Conservation (phyloP, 1,140 invertebrate genomes). For the Cheumatopsyche charites region DNA sequence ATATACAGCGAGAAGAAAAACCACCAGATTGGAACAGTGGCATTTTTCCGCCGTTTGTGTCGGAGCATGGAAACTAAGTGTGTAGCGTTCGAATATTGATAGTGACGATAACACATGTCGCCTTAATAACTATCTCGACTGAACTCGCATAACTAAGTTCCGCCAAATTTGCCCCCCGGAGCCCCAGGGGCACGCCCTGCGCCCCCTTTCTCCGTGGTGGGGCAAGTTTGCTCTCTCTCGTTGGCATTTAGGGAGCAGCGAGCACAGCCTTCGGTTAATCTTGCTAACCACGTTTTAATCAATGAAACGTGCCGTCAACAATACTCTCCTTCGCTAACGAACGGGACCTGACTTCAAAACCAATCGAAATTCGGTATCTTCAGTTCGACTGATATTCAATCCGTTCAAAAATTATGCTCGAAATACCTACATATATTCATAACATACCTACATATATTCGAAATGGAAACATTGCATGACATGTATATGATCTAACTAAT, state of each 20-base stretch:
- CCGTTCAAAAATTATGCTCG: too few relatives aligned
- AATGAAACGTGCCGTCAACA: slow-evolving; percentile 41
- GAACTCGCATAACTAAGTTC: slow-evolving; percentile 29
- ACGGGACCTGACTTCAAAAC: slow-evolving; percentile 27
- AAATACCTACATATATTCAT: too few relatives aligned
- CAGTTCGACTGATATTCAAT: too few relatives aligned
- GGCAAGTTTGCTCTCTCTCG: slow-evolving; percentile 18
- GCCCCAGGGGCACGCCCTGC: not conserved
- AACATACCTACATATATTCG: too few relatives aligned
- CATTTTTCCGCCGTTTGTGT: too few relatives aligned
- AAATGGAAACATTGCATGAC: too few relatives aligned
- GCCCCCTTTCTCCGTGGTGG: not conserved
- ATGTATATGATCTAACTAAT: too few relatives aligned
- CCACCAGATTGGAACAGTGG: too few relatives aligned
- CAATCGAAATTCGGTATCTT: not conserved
- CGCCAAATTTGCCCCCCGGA: slow-evolving; percentile 15
- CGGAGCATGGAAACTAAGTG: too few relatives aligned
- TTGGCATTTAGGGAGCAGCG: slow-evolving; percentile 18
- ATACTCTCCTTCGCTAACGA: slow-evolving; percentile 36
- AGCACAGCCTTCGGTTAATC: slow-evolving; percentile 29
- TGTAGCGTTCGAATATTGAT: slow-evolving; percentile 7
- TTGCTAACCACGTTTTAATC: slow-evolving; percentile 42
- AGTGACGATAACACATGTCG: slow-evolving; percentile 30
- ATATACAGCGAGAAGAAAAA: too few relatives aligned
- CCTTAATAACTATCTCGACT: slow-evolving; percentile 25